Base-by-base conservation (phyloP, 2,113 vertebrate genomes). In the Indri indri region DNA sequence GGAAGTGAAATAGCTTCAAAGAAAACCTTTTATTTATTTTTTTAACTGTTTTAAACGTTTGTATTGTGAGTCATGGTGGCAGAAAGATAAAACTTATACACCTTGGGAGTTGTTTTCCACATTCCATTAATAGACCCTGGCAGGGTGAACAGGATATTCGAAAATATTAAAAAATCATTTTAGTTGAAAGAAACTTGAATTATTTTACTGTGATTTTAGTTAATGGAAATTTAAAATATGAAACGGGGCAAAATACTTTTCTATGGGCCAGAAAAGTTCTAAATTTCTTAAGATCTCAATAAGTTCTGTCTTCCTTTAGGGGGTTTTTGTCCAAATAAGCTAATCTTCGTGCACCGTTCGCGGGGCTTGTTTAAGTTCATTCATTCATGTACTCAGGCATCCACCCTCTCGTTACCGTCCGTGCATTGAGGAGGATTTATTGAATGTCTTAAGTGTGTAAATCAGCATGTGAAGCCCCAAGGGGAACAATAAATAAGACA, bases 1-100 rank as follows among this genome's bases (percentile, higher is more conserved):
- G 45, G 94, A 91, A 93, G 80, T 90, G 20, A 82, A 86, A 87
- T 76, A 2, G 3, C 70, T 93, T 93, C 95, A 96, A 93, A 95
- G 93, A 95, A 90, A 94, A 54, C 13, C 18, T n/a, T 79, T 96
- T 91, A 47, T 76, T 84, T 66, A 30, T 76, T 87, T 96, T 84
- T 86, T 79, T 14, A 74, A 52, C 52, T 76, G 45, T 94, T 94
- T 86, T 50, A 83, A 96, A 96, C 83, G 88, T 73, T 94, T 80
- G 40, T 59, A 27, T 30, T 20, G 42, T 95, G 91, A 91, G 80
- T 96, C 94, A 93, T 3, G 7, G n/a, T 71, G 81, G 23, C 59
- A 90, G 91, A 59, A 97, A 85, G 57, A 95, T 81, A 76, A 93
- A 89, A 80, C 20, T 79, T 27, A 42, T 57, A 18, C 6, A 40